These are phyloP conservation scores for Ianthella basta DNA, from an alignment of 37 sponge, comb jelly and placozoan genomes.

Conservation along the genomic window DNA sequence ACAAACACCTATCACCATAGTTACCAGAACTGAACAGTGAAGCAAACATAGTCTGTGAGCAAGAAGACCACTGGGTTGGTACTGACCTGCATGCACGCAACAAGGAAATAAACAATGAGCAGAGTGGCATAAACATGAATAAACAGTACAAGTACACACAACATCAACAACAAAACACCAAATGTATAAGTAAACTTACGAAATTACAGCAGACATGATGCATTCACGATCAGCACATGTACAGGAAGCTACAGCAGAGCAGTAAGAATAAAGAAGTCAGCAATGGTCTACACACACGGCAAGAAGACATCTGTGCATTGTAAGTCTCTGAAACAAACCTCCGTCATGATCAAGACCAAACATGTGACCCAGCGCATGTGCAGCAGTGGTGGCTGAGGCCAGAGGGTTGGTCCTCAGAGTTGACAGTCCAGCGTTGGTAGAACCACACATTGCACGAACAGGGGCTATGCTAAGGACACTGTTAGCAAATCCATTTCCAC, in stretches of 20 bases:
- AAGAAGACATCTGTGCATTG: too few species aligned
- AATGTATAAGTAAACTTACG: too few species aligned
- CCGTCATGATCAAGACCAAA: constrained; percentile 62
- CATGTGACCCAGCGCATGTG: constrained; percentile 85
- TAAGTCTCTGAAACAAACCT: too few species aligned
- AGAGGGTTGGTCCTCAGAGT: constrained; percentile 44
- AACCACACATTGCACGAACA: constrained; percentile 69
- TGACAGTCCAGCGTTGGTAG: constrained; percentile 30
- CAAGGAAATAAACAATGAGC: neutral
- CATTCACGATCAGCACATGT: constrained; percentile 49
- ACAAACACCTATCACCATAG: neutral
- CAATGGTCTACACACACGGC: neutral
- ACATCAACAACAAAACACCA: too few species aligned
- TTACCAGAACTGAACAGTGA: neutral
- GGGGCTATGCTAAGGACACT: constrained; percentile 66
- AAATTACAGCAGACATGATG: constrained; percentile 45
- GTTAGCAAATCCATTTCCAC: constrained; percentile 53
- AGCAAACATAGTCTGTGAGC: constrained; percentile 14
- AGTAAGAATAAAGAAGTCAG: neutral
- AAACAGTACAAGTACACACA: too few species aligned
- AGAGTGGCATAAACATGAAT: too few species aligned
- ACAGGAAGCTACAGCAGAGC: constrained; percentile 26
- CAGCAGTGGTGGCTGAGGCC: constrained; percentile 50
- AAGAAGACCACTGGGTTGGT: constrained; percentile 11
- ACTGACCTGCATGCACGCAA: neutral